Evolutionary conservation across 1,140 invertebrate genomes (phyloP), one percentile per base, ranked within the genome.

Genomic region (Neodiprion pinetum): DNA sequence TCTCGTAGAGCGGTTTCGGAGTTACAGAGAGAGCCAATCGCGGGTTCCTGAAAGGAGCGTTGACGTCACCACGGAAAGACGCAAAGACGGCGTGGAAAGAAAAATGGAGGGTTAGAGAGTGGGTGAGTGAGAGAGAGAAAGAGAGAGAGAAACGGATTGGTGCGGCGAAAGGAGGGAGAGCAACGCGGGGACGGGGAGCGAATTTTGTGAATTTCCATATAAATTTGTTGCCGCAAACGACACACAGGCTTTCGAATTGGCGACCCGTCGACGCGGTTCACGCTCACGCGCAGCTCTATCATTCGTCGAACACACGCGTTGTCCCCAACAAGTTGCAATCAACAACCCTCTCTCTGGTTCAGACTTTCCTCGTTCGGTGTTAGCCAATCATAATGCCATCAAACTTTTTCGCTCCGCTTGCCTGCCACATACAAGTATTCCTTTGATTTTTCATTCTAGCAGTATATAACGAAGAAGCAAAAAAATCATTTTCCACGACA

Each of bases 141-240:
- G 8, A 17, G n/a, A 40, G 28, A 3, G 53, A 61, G 53, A 65
- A 12, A 49, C 65, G 21, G 9, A 28, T 67, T 21, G 73, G 66
- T 23, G 71, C 9, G n/a, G n/a, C n/a, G n/a, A 12, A 40, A 49
- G 28, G 69, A 65, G n/a, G 53, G 65, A 47, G 9, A 28, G 69
- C 17, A 75, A 70, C 40, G 74, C 9, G n/a, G n/a, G 69, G n/a
- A 12, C 23, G 71, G 70, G 76, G 80, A 81, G 80, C 79, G 76
- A 84, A 82, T 82, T 83, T 80, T 79, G 72, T 40, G 78, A 80
- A 84, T 84, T 82, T 83, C 81, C 82, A 83, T 84, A 83, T 84
- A 83, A 84, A 83, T 84, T 82, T 77, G 80, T 76, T 81, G 75
- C 53, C 76, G 76, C 73, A 73, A 74, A 67, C 72, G 77, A 70